These are phyloP conservation scores for Globodera ellingtonae DNA, from an alignment of 1,140 invertebrate genomes.

Conservation along the genomic window DNA sequence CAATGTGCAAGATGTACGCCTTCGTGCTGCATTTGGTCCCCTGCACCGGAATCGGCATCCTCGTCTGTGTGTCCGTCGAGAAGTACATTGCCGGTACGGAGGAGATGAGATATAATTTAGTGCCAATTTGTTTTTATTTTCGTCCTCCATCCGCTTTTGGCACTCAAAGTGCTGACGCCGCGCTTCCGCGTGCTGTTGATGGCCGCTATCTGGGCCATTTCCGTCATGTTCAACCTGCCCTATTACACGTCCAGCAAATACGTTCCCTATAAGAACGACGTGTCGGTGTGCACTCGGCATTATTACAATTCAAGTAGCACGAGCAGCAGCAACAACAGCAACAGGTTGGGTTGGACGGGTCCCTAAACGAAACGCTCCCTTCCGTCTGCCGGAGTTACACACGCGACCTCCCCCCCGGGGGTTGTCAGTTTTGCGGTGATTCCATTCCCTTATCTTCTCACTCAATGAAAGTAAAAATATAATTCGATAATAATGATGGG, in stretches of 20 bases:
- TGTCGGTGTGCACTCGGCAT: constrained; percentile 1
- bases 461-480: not conserved
- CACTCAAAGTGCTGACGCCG: constrained; percentile 58
- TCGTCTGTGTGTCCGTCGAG: constrained; percentile 63
- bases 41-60: constrained; percentile 62
- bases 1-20: constrained; percentile 61
- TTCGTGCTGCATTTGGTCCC: constrained; percentile 59
- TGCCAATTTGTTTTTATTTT: constrained; percentile 29
- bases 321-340: not conserved
- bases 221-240: constrained; percentile 30
- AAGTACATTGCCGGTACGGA: constrained; percentile 52
- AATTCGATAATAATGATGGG: no score
- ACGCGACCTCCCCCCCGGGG: no score
- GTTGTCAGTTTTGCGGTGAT: no score
- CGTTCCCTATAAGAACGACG: not conserved
- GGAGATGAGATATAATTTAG: no score
- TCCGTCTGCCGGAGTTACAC: no score
- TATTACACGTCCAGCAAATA: constrained; percentile 13
- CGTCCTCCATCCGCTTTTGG: constrained; percentile 60
- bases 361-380: no score
- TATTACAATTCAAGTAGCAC: not conserved
- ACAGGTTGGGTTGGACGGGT: no score
- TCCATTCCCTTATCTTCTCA: not conserved
- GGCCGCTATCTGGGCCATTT: constrained; percentile 46
- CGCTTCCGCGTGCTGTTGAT: constrained; percentile 52